Conservation (phyloP, 2,113 vertebrate species). For the Oreotrochilus melanogaster region DNA sequence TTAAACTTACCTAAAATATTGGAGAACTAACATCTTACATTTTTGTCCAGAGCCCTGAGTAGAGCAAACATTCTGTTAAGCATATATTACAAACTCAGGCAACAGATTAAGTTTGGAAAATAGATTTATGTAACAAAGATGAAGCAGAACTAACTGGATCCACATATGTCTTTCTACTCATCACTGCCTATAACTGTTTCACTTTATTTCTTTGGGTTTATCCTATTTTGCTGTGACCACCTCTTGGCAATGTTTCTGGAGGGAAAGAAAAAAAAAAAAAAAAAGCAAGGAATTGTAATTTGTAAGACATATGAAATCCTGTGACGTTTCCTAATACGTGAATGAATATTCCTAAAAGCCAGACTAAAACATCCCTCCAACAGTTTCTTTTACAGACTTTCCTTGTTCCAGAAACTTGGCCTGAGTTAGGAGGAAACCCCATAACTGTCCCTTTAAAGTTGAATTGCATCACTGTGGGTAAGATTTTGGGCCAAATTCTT, state of each 20-base stretch:
- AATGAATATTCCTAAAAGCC: slow-evolving; percentile 65
- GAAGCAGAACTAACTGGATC: slow-evolving; percentile 57
- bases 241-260: not conserved
- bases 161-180: slow-evolving; percentile 44
- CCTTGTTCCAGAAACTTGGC: slow-evolving; percentile 77
- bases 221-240: slow-evolving; percentile 35
- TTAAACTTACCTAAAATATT: slow-evolving; percentile 3
- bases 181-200: slow-evolving; percentile 54
- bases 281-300: not conserved
- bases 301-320: slow-evolving; percentile 14
- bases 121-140: slow-evolving; percentile 35
- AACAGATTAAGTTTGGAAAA: slow-evolving; percentile 27
- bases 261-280: not conserved
- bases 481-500: slow-evolving; percentile 55
- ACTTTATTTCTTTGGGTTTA: slow-evolving; percentile 48
- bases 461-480: slow-evolving; percentile 77
- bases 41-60: not conserved
- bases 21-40: not conserved
- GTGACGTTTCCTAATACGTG: slow-evolving; percentile 36
- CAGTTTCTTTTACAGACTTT: slow-evolving; percentile 68
- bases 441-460: slow-evolving; percentile 74
- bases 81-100: not conserved
- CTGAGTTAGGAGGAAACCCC: slow-evolving; percentile 75
- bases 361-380: slow-evolving; percentile 56
- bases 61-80: not conserved